A percentile compares a stretch with the other conserved stretches of the same genome.
Conservation (phyloP, 2,113 vertebrate species). For the Ptyas mucosa region DNA sequence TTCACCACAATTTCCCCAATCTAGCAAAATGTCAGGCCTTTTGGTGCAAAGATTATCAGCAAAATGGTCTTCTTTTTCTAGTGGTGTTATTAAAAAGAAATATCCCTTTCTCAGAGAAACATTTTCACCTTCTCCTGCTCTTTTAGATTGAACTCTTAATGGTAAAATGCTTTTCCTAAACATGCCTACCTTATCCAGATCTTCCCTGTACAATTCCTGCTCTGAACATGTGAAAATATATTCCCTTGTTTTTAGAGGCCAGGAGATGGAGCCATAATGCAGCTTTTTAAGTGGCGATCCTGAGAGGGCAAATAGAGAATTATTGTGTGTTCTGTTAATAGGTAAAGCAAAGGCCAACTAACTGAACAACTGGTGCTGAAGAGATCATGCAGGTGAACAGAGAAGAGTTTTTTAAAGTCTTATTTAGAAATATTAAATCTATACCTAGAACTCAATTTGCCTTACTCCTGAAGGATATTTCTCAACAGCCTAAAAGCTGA, state of each 20-base stretch:
- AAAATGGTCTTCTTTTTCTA: not conserved
- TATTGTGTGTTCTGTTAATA: not conserved
- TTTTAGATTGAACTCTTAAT: not conserved
- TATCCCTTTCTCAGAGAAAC: not conserved
- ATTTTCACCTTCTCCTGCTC: not conserved
- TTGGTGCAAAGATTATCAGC: not conserved
- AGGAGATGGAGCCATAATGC: slow-evolving; percentile 15
- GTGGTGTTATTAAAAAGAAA: not conserved
- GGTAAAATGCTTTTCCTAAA: not conserved
- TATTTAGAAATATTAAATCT: not conserved
- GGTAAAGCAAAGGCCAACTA: rapidly evolving
- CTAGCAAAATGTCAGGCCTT: not conserved
- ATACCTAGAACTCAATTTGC: not conserved
- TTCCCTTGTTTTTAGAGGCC: not conserved
- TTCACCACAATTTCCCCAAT: not conserved
- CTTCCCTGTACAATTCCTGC: not conserved
- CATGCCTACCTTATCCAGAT: not conserved
- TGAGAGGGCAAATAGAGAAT: not conserved
- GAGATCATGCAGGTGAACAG: rapidly evolving
- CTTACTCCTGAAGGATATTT: not conserved
- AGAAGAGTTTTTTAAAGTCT: not conserved
- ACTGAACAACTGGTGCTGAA: not conserved
- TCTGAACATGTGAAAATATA: not conserved
- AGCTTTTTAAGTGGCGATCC: not conserved
- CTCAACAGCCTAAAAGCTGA: not conserved